Evolutionary conservation across 1,140 invertebrate species (phyloP).

Genomic region (Philopotamus ludificatus): DNA sequence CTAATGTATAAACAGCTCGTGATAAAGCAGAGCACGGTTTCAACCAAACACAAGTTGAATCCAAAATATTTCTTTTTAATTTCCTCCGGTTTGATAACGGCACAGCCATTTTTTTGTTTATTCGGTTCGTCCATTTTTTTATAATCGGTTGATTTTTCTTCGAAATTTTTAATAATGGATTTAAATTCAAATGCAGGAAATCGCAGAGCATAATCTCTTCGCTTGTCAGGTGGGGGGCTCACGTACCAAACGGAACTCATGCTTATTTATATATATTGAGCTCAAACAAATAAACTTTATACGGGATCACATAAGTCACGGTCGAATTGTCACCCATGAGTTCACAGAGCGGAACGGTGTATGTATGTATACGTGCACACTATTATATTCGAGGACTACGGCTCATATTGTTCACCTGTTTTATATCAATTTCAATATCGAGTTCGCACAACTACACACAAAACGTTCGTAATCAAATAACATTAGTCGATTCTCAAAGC

Average conservation of each 20-base stretch:
- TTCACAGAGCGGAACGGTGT: conserved; percentile 3
- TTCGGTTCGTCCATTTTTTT: neutral
- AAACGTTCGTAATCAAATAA: too few relatives aligned
- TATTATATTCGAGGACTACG: neutral
- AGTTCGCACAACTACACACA: neutral
- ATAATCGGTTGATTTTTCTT: neutral
- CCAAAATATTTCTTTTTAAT: neutral
- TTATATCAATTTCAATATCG: conserved; percentile 13
- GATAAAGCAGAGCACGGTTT: neutral
- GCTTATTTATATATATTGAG: neutral
- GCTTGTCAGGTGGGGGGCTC: neutral
- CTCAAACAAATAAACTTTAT: conserved; percentile 2
- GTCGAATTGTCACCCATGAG: conserved; percentile 4
- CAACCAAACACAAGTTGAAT: too few relatives aligned
- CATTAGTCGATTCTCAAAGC: too few relatives aligned
- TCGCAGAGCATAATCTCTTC: conserved; percentile 10
- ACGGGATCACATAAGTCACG: conserved; percentile 8
- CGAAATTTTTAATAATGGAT: conserved; percentile 28
- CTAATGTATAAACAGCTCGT: neutral
- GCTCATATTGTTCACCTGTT: neutral
- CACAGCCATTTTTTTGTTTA: neutral
- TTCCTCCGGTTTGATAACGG: neutral
- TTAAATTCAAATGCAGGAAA: conserved; percentile 19
- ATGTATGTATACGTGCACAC: neutral
- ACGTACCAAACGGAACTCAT: conserved; percentile 1